A percentile compares a stretch with the other conserved stretches of the same genome.
These are phyloP conservation scores for Mormyrus lacerda DNA, from an alignment of 2,113 vertebrate species.

Conservation along the genomic window DNA sequence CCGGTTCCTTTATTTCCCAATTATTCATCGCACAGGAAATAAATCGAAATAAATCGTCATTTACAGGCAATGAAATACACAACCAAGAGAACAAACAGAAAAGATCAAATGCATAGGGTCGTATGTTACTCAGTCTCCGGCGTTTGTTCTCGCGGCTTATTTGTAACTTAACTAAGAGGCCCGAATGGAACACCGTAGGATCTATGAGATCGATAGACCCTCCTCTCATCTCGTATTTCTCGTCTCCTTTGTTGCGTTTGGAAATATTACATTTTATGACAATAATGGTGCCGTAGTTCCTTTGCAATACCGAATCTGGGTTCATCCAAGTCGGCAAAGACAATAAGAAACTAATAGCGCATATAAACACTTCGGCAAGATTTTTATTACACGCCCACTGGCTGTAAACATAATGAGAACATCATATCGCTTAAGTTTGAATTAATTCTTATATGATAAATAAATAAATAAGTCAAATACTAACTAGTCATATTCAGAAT, in stretches of 20 bases:
- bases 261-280: not conserved
- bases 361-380: constrained; percentile 56
- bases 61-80: not conserved
- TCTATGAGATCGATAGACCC: not conserved
- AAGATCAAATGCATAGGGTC: not conserved
- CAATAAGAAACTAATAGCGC: constrained; percentile 66
- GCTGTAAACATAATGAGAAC: constrained; percentile 66
- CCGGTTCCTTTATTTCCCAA: not conserved
- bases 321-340: constrained; percentile 47
- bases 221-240: not conserved
- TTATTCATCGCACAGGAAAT: not conserved
- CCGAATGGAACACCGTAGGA: not conserved
- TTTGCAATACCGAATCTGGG: not conserved
- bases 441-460: constrained; percentile 35
- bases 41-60: not conserved
- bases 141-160: not conserved
- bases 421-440: constrained; percentile 56
- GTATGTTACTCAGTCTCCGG: not conserved
- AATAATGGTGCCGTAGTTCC: not conserved
- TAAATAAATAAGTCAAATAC: constrained; percentile 1
- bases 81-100: not conserved
- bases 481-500: not conserved
- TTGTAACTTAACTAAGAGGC: not conserved
- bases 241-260: not conserved
- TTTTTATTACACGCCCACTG: constrained; percentile 64